phyloP scores from a whole-genome alignment of 2,113 vertebrate species.

The Chionis minor region DNA sequence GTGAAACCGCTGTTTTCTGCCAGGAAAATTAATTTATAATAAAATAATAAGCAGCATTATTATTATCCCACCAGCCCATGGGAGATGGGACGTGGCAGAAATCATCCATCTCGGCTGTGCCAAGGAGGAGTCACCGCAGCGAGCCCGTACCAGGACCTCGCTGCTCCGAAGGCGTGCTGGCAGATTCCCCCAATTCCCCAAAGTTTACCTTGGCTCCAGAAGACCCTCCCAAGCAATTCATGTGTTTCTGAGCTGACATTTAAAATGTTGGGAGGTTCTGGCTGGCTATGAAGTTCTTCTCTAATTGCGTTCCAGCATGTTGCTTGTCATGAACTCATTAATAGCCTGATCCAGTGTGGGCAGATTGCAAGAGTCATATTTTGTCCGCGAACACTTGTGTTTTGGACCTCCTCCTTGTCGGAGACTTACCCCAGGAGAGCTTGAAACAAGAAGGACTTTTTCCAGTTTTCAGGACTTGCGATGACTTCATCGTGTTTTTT shows the following conservation, averaged over 20 bases:
- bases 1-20: accelerated
- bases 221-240: neutral
- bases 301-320: neutral
- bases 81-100: neutral
- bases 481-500: neutral
- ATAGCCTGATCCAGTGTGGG: neutral
- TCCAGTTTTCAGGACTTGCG: neutral
- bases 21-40: neutral
- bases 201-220: conserved; percentile 35
- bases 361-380: neutral
- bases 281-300: neutral
- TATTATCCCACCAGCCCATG: neutral
- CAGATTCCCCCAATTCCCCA: neutral
- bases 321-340: neutral
- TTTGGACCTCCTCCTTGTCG: neutral
- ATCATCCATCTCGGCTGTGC: neutral
- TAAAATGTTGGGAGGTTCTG: neutral
- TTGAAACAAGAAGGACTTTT: neutral
- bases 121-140: neutral
- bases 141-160: neutral
- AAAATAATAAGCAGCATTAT: neutral
- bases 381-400: neutral
- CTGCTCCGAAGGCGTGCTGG: neutral
- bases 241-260: conserved; percentile 5
- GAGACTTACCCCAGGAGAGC: neutral